Percentiles rank a stretch among this genome's conserved stretches.
Conservation (phyloP, 2,113 vertebrate genomes). For the Nesogale talazaci region DNA sequence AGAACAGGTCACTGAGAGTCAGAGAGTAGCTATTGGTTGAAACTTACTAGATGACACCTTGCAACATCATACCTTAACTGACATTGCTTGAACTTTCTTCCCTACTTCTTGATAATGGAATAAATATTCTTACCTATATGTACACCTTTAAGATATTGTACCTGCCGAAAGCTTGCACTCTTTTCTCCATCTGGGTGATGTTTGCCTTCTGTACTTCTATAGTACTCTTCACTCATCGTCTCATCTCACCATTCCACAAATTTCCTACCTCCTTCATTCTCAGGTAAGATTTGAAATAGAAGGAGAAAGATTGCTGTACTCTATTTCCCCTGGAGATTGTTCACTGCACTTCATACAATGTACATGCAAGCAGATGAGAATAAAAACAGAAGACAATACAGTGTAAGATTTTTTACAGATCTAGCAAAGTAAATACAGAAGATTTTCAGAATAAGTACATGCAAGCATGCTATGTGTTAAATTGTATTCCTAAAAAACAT, state of each 20-base stretch:
- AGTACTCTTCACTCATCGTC: not conserved
- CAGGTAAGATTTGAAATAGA: not conserved
- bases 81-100: not conserved
- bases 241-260: not conserved
- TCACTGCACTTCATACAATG: not conserved
- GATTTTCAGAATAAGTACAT: not conserved
- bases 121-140: not conserved
- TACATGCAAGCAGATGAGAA: not conserved
- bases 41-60: no score
- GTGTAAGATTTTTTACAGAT: not conserved
- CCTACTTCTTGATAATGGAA: not conserved
- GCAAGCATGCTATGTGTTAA: not conserved
- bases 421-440: not conserved
- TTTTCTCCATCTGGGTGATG: no score
- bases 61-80: not conserved
- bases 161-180: not conserved
- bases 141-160: rapidly evolving
- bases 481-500: not conserved
- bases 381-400: not conserved
- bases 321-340: not conserved
- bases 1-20: no score
- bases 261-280: not conserved
- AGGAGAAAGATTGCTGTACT: constrained; percentile 7
- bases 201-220: not conserved
- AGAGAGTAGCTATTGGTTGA: no score